Evolutionary conservation across 2,797 vertebrate genomes (phyloP).

Genomic region (Halcyon smyrnensis): DNA sequence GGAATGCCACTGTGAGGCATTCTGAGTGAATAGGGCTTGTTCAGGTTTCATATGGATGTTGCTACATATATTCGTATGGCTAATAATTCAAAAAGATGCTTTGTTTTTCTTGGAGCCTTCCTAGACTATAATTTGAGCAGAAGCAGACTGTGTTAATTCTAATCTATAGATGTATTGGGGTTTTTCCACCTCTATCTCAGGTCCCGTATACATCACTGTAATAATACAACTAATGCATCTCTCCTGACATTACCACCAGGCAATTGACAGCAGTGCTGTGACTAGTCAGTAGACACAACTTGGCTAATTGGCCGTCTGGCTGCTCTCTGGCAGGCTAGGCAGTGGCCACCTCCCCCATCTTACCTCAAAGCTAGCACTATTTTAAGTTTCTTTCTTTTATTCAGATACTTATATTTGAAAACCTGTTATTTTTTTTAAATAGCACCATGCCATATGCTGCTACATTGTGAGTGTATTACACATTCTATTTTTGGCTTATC

Average conservation of each 20-base stretch:
- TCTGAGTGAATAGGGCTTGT: neutral
- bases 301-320: neutral
- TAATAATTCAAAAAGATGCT: neutral
- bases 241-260: neutral
- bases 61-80: neutral
- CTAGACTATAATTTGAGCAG: neutral
- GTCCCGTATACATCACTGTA: neutral
- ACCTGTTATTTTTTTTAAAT: neutral
- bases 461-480: neutral
- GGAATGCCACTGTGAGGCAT: neutral
- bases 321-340: neutral
- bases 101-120: neutral
- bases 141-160: neutral
- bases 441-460: neutral
- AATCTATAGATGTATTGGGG: accelerated
- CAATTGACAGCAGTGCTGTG: neutral
- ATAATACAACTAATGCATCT: neutral
- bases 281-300: neutral
- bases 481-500: neutral
- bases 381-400: neutral
- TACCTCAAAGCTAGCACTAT: neutral
- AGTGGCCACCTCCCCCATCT: neutral
- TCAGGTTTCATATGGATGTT: neutral
- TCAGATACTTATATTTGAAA: neutral
- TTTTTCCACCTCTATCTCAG: accelerated